These are phyloP conservation scores for Terrapene triunguis DNA, from an alignment of 2,113 vertebrate species.

Conservation along the genomic window DNA sequence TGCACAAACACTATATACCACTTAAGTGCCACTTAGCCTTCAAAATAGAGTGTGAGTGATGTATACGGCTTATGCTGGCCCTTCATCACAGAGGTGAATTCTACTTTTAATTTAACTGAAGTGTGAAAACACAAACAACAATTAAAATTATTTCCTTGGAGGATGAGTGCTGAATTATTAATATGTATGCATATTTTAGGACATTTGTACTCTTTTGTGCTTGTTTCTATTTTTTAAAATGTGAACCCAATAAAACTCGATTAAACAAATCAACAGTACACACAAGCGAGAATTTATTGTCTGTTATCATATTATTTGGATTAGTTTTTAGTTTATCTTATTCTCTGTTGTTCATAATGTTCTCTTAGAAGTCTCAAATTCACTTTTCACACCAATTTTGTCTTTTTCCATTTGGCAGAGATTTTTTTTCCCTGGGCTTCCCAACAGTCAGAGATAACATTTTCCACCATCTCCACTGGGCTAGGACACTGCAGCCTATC, in stretches of 20 bases:
- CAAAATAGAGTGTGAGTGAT: not conserved
- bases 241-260: not conserved
- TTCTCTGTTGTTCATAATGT: slow-evolving; percentile 7
- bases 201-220: not conserved
- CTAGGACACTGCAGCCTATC: too few relatives aligned
- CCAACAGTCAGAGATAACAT: not conserved
- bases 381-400: slow-evolving; percentile 5
- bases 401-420: slow-evolving; percentile 40
- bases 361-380: slow-evolving; percentile 2
- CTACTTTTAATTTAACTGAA: not conserved
- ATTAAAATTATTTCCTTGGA: not conserved
- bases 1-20: not conserved
- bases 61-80: not conserved
- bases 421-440: slow-evolving; percentile 30
- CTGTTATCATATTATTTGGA: not conserved
- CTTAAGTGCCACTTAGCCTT: not conserved
- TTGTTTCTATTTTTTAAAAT: not conserved
- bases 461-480: too few relatives aligned
- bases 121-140: not conserved
- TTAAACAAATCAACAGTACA: not conserved
- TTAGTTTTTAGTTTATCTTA: not conserved
- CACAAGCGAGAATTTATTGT: not conserved
- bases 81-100: not conserved
- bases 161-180: not conserved
- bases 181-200: not conserved